Evolutionary conservation across 2,797 vertebrate genomes (phyloP), one percentile per base, ranked within the genome.

Genomic region (Lemur catta): DNA sequence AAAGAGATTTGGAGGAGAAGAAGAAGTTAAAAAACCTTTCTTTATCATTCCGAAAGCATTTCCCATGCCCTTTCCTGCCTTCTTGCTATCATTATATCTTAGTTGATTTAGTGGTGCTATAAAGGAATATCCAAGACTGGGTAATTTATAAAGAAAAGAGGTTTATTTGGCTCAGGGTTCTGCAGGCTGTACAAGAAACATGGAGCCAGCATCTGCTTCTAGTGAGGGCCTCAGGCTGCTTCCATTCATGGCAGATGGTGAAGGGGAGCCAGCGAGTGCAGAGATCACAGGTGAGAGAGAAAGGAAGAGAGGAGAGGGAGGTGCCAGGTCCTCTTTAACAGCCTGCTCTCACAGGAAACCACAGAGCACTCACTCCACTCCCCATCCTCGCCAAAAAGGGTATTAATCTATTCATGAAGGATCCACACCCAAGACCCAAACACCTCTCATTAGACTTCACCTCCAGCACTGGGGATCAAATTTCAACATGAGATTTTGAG

Each of bases 361-460:
- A n/a, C 7, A 65, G 33, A 17, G 7, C 15, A 65, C 63, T 65
- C 63, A n/a, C 33, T 65, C 15, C 63, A 65, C 63, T 18, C 7
- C 15, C 30, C 7, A 1, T n/a, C 15, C 15, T 1, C 6, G 0
- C 7, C 14, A n/a, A 33, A 7, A 17, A n/a, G 33, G 63, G 7
- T 7, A 65, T 65, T 65, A n/a, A 65, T 65, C 17, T 65, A 18
- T 65, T 65, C 63, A n/a, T 65, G 33, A 65, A 15, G 63, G 33
- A 65, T 65, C 33, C 33, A n/a, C 1, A 7, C 63, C 33, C 63
- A n/a, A 8, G 63, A 65, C 33, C 63, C 33, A 65, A n/a, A 65
- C 33, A 65, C 33, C 7, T 9, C 33, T 33, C 15, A n/a, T 18
- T 65, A 18, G 63, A 59, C 24, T 59, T 28, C 24, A 59, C 57